Percentiles rank a stretch among this genome's conserved stretches.
phyloP scores from a whole-genome alignment of 2,113 vertebrate genomes.

The Ictalurus punctatus region DNA sequence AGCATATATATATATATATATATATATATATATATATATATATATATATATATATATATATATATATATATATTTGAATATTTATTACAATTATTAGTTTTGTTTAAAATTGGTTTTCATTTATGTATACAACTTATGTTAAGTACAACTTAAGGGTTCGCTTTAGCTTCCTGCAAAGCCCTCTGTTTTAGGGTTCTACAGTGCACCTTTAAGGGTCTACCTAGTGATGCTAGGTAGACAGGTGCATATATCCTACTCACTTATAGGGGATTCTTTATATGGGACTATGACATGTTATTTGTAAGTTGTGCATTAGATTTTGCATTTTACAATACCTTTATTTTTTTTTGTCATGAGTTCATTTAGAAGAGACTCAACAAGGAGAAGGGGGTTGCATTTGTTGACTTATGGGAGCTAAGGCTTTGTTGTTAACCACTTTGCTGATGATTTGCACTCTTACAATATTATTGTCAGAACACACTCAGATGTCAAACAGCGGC shows the following conservation, averaged over 20 bases:
- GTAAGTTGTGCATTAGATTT: neutral
- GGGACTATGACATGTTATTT: neutral
- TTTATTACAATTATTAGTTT: neutral
- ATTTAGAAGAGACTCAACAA: neutral
- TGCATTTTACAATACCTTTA: neutral
- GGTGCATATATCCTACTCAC: neutral
- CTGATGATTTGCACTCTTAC: neutral
- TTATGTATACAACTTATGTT: neutral
- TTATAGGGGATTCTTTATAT: neutral
- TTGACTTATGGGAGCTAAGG: neutral
- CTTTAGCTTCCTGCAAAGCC: neutral
- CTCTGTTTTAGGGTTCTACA: neutral
- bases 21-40: too few relatives aligned
- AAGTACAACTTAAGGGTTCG: neutral
- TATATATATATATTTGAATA: neutral
- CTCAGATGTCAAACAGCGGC: neutral
- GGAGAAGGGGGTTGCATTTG: neutral
- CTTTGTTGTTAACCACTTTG: slow-evolving; percentile 1
- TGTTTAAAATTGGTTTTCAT: neutral
- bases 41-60: too few relatives aligned
- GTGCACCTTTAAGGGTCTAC: neutral
- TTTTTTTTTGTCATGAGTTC: neutral
- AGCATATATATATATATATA: too few relatives aligned
- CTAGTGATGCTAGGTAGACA: neutral
- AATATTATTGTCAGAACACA: neutral